phyloP scores from a whole-genome alignment of 2,888 invertebrate species.

The Cosmia trapezina region DNA sequence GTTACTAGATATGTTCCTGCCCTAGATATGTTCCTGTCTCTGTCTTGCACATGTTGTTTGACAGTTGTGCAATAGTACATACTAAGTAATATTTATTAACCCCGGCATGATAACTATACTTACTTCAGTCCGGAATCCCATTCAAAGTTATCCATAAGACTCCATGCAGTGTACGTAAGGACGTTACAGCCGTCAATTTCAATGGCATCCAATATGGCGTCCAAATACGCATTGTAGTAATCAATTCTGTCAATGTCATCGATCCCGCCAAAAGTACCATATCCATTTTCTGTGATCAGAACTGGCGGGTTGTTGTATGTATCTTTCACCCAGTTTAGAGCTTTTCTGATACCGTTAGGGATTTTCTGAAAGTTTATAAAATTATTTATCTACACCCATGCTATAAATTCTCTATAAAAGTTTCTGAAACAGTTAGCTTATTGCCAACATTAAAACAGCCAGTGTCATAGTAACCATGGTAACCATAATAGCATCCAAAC shows the following conservation, averaged over 20 bases:
- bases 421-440: too few species aligned
- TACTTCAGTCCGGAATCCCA: conserved; percentile 76
- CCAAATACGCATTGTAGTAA: conserved; percentile 78
- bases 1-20: background rate
- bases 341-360: conserved; percentile 88
- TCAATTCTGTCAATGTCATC: conserved; percentile 82
- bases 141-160: conserved; percentile 85
- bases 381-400: too few species aligned
- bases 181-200: conserved; percentile 78
- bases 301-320: conserved; percentile 89
- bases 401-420: too few species aligned
- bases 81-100: too few species aligned
- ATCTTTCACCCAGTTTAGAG: conserved; percentile 89
- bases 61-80: background rate
- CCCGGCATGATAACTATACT: background rate
- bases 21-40: background rate
- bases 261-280: conserved; percentile 80
- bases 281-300: conserved; percentile 91
- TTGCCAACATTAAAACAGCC: too few species aligned
- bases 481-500: too few species aligned
- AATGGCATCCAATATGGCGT: conserved; percentile 77
- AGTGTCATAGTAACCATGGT: too few species aligned
- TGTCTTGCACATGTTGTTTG: background rate
- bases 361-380: conserved; percentile 70
- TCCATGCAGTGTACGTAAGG: conserved; percentile 79